phyloP scores from a whole-genome alignment of 2,113 vertebrate species.

The Hemiscyllium ocellatum region DNA sequence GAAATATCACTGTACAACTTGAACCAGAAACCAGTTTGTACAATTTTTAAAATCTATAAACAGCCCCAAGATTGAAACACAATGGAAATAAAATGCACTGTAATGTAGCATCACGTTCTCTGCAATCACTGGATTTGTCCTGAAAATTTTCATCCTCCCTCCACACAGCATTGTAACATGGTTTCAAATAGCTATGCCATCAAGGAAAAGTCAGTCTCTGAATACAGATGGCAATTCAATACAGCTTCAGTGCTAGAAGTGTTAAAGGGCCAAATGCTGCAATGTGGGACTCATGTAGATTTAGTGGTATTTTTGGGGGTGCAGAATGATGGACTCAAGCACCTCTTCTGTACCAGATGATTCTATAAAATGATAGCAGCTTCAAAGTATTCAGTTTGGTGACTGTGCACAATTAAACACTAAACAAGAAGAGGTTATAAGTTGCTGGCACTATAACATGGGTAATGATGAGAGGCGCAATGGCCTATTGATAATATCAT shows the following conservation, averaged over 20 bases:
- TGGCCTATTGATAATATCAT: no score
- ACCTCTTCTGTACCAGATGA: no score
- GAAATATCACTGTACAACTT: background rate
- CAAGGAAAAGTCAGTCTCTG: background rate
- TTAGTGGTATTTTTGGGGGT: no score
- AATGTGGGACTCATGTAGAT: no score
- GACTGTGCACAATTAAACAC: background rate
- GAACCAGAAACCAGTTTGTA: background rate
- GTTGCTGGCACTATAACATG: background rate
- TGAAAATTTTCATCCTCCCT: background rate
- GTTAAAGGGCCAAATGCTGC: no score
- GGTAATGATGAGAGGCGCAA: no score
- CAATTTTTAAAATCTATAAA: background rate
- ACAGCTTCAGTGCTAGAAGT: background rate
- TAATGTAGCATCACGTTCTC: background rate
- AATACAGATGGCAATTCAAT: background rate
- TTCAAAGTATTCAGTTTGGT: background rate
- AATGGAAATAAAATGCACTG: background rate
- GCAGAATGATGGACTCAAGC: no score
- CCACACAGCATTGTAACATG: background rate
- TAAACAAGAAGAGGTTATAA: background rate
- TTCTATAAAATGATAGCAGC: background rate
- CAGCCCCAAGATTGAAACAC: background rate
- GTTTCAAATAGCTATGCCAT: background rate
- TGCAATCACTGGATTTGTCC: background rate